phyloP scores from a whole-genome alignment of 2,888 invertebrate genomes.

The Drosophila demipolita region DNA sequence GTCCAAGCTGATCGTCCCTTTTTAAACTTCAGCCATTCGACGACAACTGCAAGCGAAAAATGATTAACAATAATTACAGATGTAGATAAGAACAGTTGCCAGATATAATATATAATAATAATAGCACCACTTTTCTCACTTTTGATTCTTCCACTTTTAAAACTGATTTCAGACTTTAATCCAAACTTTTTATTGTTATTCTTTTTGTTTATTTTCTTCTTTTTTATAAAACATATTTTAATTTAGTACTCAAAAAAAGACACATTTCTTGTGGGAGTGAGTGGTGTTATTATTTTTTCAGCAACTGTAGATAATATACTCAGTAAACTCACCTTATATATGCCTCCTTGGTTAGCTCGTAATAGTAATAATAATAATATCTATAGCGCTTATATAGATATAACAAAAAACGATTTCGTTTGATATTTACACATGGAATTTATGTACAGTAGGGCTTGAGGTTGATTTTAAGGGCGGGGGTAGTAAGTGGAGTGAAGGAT shows the following conservation, averaged over 20 bases:
- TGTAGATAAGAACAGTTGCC: neutral
- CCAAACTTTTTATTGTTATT: too few relatives aligned
- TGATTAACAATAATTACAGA: neutral
- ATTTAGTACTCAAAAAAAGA: too few relatives aligned
- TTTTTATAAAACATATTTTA: too few relatives aligned
- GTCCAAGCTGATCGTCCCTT: slow-evolving; percentile 66
- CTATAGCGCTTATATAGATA: slow-evolving; percentile 74
- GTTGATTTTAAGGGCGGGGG: neutral
- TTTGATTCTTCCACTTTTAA: neutral
- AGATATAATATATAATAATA: neutral
- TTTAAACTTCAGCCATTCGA: slow-evolving; percentile 38
- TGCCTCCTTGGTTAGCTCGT: slow-evolving; percentile 76
- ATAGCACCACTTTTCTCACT: neutral
- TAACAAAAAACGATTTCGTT: slow-evolving; percentile 67
- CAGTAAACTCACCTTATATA: slow-evolving; percentile 56
- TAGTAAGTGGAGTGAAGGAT: neutral
- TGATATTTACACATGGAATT: slow-evolving; percentile 78
- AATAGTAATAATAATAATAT: slow-evolving; percentile 41
- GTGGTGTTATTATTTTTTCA: neutral
- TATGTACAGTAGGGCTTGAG: slow-evolving; percentile 58
- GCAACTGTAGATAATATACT: neutral
- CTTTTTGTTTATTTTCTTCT: too few relatives aligned
- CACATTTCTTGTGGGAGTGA: neutral
- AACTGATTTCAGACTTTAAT: too few relatives aligned
- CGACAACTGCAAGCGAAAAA: slow-evolving; percentile 25